Evolutionary conservation across 1,140 invertebrate species (phyloP).

Genomic region (Lepidostoma basale): DNA sequence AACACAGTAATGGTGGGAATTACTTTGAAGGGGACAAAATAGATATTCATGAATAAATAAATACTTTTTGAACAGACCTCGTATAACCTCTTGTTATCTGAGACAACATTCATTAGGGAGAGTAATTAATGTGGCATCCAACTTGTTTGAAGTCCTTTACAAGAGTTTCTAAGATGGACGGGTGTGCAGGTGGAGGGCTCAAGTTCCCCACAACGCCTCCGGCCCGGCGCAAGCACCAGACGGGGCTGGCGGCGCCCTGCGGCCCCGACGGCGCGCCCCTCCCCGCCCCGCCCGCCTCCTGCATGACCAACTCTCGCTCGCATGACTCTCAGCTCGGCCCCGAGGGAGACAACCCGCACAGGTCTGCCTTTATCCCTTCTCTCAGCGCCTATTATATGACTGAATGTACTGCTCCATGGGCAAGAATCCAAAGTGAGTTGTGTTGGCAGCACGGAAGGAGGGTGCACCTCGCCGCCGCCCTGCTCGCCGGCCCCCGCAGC

Average conservation of each 20-base stretch:
- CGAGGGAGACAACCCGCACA: slow-evolving; percentile 53
- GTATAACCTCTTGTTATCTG: too few relatives aligned
- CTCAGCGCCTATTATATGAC: too few relatives aligned
- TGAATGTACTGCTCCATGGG: background rate
- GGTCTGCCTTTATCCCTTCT: background rate
- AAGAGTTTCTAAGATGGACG: too few relatives aligned
- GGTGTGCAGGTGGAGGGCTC: slow-evolving; percentile 48
- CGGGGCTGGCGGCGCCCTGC: slow-evolving; percentile 53
- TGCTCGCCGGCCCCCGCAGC: slow-evolving; percentile 65
- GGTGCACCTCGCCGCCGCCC: slow-evolving; percentile 60
- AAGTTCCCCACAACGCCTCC: slow-evolving; percentile 83
- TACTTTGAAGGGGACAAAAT: too few relatives aligned
- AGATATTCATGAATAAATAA: too few relatives aligned
- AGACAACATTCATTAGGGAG: too few relatives aligned
- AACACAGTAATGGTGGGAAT: too few relatives aligned
- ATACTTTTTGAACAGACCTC: too few relatives aligned
- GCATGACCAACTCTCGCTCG: slow-evolving; percentile 90
- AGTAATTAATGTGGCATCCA: too few relatives aligned
- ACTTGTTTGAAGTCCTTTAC: too few relatives aligned
- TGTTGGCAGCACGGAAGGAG: slow-evolving; percentile 8
- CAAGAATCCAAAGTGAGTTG: background rate
- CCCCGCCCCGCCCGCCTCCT: too few relatives aligned
- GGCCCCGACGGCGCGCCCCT: slow-evolving; percentile 52
- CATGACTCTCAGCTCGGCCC: slow-evolving; percentile 85
- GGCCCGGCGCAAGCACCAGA: slow-evolving; percentile 73